Evolutionary conservation across 2,888 invertebrate species (phyloP).

Genomic region (Mimachlamys varia): DNA sequence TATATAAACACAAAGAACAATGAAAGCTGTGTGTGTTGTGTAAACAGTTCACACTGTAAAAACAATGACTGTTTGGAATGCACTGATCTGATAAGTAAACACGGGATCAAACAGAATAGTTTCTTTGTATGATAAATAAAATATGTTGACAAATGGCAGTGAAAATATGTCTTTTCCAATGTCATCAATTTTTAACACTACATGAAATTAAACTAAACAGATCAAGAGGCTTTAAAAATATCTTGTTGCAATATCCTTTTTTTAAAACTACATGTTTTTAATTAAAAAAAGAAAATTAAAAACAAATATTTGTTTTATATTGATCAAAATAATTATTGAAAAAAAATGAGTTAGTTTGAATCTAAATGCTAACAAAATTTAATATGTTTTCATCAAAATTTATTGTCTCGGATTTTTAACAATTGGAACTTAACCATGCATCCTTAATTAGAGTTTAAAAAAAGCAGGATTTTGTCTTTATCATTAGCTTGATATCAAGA

Average conservation of each 20-base stretch:
- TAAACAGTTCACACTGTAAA: background rate
- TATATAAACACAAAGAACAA: slow-evolving; percentile 3
- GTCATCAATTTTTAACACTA: background rate
- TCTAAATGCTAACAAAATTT: too few species aligned
- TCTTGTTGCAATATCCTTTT: too few species aligned
- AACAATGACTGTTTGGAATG: slow-evolving; percentile 19
- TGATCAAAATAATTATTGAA: too few species aligned
- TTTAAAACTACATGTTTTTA: too few species aligned
- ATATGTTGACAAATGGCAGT: background rate
- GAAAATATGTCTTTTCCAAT: background rate
- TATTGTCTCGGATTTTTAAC: too few species aligned
- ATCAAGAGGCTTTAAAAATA: too few species aligned
- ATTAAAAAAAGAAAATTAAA: too few species aligned
- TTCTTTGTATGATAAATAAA: slow-evolving; percentile 28
- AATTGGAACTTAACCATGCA: background rate
- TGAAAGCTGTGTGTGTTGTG: background rate
- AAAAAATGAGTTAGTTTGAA: too few species aligned
- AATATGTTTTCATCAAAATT: too few species aligned
- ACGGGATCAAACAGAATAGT: slow-evolving; percentile 10
- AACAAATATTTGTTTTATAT: too few species aligned
- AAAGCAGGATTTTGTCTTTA: background rate
- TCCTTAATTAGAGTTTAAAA: background rate
- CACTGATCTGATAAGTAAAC: background rate
- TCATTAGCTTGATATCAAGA: slow-evolving; percentile 1
- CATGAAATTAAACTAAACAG: background rate